Base-by-base conservation (phyloP, 2,797 vertebrate species). In the Presbytis comata region DNA sequence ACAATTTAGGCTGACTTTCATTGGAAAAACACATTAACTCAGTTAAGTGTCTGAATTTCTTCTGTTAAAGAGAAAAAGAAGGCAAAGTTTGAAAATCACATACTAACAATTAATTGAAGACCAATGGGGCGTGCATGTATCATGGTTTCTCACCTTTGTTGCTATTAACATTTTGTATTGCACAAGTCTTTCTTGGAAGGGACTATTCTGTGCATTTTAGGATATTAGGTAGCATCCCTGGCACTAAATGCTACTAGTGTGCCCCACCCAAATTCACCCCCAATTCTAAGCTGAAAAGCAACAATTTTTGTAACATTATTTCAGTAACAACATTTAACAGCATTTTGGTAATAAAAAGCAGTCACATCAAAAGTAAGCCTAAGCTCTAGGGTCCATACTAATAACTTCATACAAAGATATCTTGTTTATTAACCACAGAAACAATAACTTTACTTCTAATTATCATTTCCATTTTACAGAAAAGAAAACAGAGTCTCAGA, bases 21-120 rank as follows among this genome's bases (percentile, higher is more conserved):
- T 6, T 87, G 36, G 3, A 59, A 36, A 95, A 95, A 75, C 46
- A 78, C 5, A 17, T 26, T 79, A 72, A 85, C 9, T 89, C n/a
- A 89, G 36, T 83, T 94, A 81, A 90, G 1, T 21, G 67, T 75
- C 24, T 7, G 6, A 76, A 22, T 21, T 89, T 76, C 50, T 80
- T 81, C 36, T 55, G 21, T 81, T 74, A 26, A 95, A 94, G 19
- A 91, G 8, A 92, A 90, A 90, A 94, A 79, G 44, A 93, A 88
- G 82, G n/a, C 19, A 94, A 36, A 89, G 8, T 61, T 10, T 75
- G 19, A 95, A 92, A 91, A 72, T 9, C 46, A 95, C 80, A 85
- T 44, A 61, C 8, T 79, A 86, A 86, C 17, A 81, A 39, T 59
- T 57, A 91, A 86, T 19, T 57, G 17, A 95, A 78, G 30, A 81